Base-by-base conservation (phyloP, 2,113 vertebrate genomes). In the Anas platyrhynchos region DNA sequence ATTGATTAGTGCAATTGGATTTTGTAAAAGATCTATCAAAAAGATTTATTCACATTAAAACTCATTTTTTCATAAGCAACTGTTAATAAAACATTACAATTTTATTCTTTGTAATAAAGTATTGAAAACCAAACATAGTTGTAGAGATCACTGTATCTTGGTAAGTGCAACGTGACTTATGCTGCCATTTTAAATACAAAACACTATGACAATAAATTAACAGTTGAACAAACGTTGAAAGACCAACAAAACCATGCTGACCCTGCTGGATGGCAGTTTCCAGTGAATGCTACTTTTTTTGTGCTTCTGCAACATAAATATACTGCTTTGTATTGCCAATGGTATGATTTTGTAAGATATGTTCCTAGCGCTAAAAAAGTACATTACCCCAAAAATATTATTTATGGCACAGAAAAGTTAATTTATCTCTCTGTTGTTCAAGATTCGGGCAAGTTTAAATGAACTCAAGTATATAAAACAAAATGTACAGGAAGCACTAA, bases 11-110 rank as follows among this genome's bases (percentile, higher is more conserved):
- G 98, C 98, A 98, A 98, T 66, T 97, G 94, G 94, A 86, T 97
- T 98, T 97, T 98, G 98, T 98, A 98, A 98, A 98, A 98, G 97
- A 94, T 97, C 96, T 98, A 98, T 98, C 98, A 98, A 98, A 98
- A 98, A 97, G 97, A 95, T 98, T 98, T 98, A 97, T 98, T 98
- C 87, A 7, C 98, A 98, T 98, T 98, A 98, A 98, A 98, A 98
- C 96, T 95, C 96, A 96, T 96, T 98, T 98, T 97, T 97, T 87
- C 96, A 96, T 98, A 98, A 97, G 97, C 95, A 98, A 98, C 91
- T 92, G 97, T 98, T 98, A 98, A 98, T 98, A 98, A 98, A 98
- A 98, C 86, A 91, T 97, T 97, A 97, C 97, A 88, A 93, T 98
- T 98, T 98, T 96, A 88, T 97, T 93, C 91, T 98, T 96, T 95